These are phyloP conservation scores for Zingel zingel DNA, from an alignment of 2,113 vertebrate species.

Conservation along the genomic window DNA sequence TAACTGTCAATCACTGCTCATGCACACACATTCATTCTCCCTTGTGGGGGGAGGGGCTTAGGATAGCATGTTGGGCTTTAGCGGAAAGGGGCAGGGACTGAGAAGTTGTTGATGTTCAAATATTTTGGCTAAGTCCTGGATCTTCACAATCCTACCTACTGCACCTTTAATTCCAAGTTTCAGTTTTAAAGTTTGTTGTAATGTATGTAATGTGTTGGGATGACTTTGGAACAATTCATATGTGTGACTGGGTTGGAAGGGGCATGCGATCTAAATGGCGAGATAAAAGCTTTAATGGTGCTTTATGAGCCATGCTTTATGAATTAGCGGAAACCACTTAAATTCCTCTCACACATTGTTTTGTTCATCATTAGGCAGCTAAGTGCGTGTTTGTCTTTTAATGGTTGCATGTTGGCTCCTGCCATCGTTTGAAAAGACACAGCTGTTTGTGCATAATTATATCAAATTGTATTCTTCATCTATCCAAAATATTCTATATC, in stretches of 20 bases:
- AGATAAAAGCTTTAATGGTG: constrained; percentile 36
- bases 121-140: no score
- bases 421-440: not conserved
- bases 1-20: no score
- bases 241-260: not conserved
- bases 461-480: not conserved
- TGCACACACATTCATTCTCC: no score
- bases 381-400: not conserved
- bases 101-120: no score
- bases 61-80: no score
- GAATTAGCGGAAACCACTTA: constrained; percentile 39
- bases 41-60: no score
- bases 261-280: not conserved
- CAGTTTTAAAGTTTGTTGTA: no score
- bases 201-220: not conserved
- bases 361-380: not conserved
- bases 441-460: constrained; percentile 15
- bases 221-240: not conserved
- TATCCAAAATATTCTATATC: not conserved
- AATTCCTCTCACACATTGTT: not conserved
- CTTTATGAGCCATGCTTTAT: constrained; percentile 42
- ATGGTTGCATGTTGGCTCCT: not conserved
- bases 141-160: no score
- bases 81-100: no score
- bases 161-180: not conserved